These are phyloP conservation scores for Hylaeus volcanicus DNA, from an alignment of 1,140 invertebrate genomes.

Conservation along the genomic window DNA sequence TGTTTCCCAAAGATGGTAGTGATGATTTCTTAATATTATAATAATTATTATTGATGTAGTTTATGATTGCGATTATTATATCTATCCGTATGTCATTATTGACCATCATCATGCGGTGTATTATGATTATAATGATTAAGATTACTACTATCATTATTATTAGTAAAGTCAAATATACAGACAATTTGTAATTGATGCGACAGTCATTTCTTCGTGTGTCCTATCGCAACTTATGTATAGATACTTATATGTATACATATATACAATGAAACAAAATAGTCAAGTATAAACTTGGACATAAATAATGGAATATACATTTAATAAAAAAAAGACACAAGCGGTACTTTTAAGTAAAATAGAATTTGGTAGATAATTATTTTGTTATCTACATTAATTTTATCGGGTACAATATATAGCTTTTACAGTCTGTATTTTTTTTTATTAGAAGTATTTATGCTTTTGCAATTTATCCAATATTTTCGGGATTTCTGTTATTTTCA, in stretches of 20 bases:
- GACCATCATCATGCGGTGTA: slow-evolving; percentile 64
- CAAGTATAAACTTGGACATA: no score
- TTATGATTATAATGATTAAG: slow-evolving; percentile 70
- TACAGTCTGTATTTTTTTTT: no score
- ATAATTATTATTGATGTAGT: slow-evolving; percentile 58
- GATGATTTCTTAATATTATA: slow-evolving; percentile 64
- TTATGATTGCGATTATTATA: slow-evolving; percentile 64
- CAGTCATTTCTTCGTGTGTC: slow-evolving; percentile 38
- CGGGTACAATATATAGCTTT: no score
- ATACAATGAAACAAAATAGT: no score
- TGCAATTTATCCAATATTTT: no score
- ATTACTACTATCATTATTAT: slow-evolving; percentile 68
- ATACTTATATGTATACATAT: not conserved
- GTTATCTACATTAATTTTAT: no score
- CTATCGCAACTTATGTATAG: not conserved
- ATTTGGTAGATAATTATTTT: no score
- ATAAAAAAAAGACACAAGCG: no score
- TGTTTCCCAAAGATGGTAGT: slow-evolving; percentile 75
- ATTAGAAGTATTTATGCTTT: no score
- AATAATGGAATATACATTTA: no score
- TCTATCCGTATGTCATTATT: slow-evolving; percentile 58
- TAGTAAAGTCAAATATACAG: slow-evolving; percentile 72
- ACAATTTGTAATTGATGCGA: slow-evolving; percentile 69
- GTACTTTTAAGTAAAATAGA: no score
- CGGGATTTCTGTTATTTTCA: no score